phyloP scores from a whole-genome alignment of 2,113 vertebrate species.

The Sebastes schlegelii region DNA sequence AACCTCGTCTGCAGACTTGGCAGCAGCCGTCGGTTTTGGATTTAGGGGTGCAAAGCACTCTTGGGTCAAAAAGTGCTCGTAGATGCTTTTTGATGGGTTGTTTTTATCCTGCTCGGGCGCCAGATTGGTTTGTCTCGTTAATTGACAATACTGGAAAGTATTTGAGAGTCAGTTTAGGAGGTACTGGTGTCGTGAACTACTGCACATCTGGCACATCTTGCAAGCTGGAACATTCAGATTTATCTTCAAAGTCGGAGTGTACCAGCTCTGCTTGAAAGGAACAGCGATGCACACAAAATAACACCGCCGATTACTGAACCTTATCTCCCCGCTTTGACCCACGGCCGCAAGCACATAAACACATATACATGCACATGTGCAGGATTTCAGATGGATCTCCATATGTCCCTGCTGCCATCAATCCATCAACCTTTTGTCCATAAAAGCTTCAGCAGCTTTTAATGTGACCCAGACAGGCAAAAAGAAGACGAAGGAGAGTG shows the following conservation, averaged over 20 bases:
- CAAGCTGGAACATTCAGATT: slow-evolving; percentile 17
- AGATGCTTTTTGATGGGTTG: slow-evolving; percentile 30
- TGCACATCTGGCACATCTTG: slow-evolving; percentile 42
- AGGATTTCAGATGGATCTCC: slow-evolving; percentile 40
- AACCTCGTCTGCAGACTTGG: slow-evolving; percentile 57
- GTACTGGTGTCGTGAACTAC: slow-evolving; percentile 13
- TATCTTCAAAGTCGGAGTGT: slow-evolving; percentile 3
- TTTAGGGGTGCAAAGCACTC: slow-evolving; percentile 33
- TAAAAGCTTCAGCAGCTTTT: slow-evolving; percentile 52
- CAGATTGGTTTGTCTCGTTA: slow-evolving; percentile 21
- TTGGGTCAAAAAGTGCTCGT: slow-evolving; percentile 19
- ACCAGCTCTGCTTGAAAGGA: slow-evolving; percentile 14
- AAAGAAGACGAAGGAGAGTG: not conserved
- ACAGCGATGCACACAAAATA: slow-evolving; percentile 13
- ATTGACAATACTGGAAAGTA: slow-evolving; percentile 13
- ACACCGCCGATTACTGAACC: slow-evolving; percentile 47
- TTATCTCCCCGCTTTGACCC: slow-evolving; percentile 56
- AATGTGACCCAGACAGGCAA: slow-evolving; percentile 44
- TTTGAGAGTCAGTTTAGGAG: slow-evolving; percentile 11
- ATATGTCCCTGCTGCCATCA: slow-evolving; percentile 33
- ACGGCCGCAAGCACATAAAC: slow-evolving; percentile 44
- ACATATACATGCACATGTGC: slow-evolving; percentile 39
- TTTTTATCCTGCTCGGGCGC: slow-evolving; percentile 33
- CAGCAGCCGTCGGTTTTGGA: slow-evolving; percentile 20
- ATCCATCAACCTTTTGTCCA: slow-evolving; percentile 37